phyloP scores from a whole-genome alignment of 2,797 vertebrate genomes.

The Enteromius anoplus region DNA sequence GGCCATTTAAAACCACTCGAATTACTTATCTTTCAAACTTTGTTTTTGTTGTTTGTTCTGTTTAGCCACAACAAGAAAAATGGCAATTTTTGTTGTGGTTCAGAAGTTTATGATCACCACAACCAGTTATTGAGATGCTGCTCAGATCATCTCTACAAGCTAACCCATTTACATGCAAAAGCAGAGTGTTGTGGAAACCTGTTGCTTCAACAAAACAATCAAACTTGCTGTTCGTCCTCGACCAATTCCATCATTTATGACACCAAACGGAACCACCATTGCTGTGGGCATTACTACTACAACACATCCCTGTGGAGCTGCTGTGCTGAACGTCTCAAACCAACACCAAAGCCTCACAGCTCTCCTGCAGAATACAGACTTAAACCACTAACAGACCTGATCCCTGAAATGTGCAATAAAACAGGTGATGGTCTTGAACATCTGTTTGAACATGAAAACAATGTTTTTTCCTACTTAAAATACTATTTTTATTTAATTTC shows the following conservation, averaged over 20 bases:
- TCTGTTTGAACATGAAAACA: too few species aligned
- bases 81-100: slow-evolving; percentile 64
- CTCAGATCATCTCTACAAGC: slow-evolving; percentile 56
- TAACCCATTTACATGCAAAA: fast-evolving
- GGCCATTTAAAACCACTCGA: neutral
- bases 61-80: neutral
- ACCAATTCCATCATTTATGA: slow-evolving; percentile 54
- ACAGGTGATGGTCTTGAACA: slow-evolving; percentile 25
- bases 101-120: slow-evolving; percentile 44
- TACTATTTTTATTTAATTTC: too few species aligned
- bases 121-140: slow-evolving; percentile 63
- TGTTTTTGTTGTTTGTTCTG: neutral
- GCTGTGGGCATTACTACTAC: slow-evolving; percentile 69
- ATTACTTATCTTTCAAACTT: neutral
- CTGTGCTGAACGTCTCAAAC: slow-evolving; percentile 50
- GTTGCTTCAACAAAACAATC: slow-evolving; percentile 37
- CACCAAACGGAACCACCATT: slow-evolving; percentile 39
- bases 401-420: slow-evolving; percentile 25
- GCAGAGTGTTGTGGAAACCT: slow-evolving; percentile 65
- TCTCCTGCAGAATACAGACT: neutral
- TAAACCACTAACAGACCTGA: slow-evolving; percentile 14
- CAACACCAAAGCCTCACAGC: neutral
- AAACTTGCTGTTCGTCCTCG: slow-evolving; percentile 64
- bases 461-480: too few species aligned
- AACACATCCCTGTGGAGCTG: slow-evolving; percentile 67